phyloP scores from a whole-genome alignment of 1,140 invertebrate genomes.

The Anadara kagoshimensis region DNA sequence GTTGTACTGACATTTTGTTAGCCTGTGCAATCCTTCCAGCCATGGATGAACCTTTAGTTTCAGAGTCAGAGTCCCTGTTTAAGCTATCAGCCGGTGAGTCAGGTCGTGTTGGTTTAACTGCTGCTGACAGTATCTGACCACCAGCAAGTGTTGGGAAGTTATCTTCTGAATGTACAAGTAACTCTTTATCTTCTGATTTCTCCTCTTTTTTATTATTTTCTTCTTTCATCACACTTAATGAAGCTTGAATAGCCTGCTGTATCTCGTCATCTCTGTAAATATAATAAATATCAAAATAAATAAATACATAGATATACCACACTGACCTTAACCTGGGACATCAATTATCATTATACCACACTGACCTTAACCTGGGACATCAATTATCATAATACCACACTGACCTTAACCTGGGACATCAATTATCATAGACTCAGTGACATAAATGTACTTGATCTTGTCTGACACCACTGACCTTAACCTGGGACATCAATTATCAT shows the following conservation, averaged over 20 bases:
- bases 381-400: no score
- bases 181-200: constrained; percentile 22
- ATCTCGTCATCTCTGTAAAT: constrained; percentile 53
- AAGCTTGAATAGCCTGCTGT: constrained; percentile 56
- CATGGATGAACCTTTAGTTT: constrained; percentile 34
- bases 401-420: no score
- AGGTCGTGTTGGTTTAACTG: neutral
- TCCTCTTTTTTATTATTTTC: constrained; percentile 28
- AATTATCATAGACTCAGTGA: no score
- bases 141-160: constrained; percentile 40
- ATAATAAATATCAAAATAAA: no score
- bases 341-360: neutral
- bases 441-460: no score
- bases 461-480: no score
- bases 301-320: no score
- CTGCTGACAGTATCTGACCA: constrained; percentile 11
- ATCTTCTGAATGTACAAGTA: constrained; percentile 41
- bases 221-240: constrained; percentile 52
- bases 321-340: neutral
- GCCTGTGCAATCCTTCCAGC: constrained; percentile 52
- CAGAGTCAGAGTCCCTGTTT: constrained; percentile 25
- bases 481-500: no score
- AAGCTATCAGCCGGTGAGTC: constrained; percentile 21
- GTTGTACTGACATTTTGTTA: constrained; percentile 53
- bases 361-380: no score